Evolutionary conservation across 2,888 invertebrate species (phyloP), one percentile per base, ranked within the genome.

Genomic region (Timema podura): DNA sequence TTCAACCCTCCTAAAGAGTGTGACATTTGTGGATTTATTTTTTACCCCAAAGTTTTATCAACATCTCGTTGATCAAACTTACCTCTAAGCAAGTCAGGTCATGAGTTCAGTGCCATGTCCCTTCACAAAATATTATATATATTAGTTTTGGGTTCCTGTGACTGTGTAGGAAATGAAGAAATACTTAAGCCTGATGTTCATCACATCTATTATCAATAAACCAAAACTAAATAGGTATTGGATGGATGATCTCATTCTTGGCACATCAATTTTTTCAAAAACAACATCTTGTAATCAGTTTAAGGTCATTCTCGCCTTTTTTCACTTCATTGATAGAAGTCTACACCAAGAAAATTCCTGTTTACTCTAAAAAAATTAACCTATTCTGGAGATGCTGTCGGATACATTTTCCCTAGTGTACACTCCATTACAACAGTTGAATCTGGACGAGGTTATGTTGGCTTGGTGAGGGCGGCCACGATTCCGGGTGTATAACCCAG

Each of bases 381-480:
- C 16, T 15, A 45, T 61, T 65, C 13, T 65, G 44, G 48, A 69
- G 11, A 70, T 73, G 15, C 54, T 75, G 9, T 67, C 69, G 68
- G 72, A 74, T 48, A 74, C 71, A 68, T 75, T 75, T 73, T 68
- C 48, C 51, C 44, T 67, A 11, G 68, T 73, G 15, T 75, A 74
- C 68, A 75, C 72, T 67, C 74, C 74, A 47, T 11, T 61, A 66
- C 70, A 71, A 68, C 69, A 75, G 70, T 54, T 75, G 47, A 73
- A 74, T 51, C 48, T 76, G 30, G 74, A 76, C 69, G 74, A 75
- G 67, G 70, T 74, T 65, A 73, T 76, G 65, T 72, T 76, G 64
- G 75, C 75, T 48, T 76, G 74, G 75, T 54, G 75, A 68, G 76
- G 75, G 47, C 70, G 73, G 70, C 69, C 75, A 16, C 65, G 66